These are phyloP conservation scores for Myopa testacea DNA, from an alignment of 2,888 invertebrate genomes.

Conservation along the genomic window DNA sequence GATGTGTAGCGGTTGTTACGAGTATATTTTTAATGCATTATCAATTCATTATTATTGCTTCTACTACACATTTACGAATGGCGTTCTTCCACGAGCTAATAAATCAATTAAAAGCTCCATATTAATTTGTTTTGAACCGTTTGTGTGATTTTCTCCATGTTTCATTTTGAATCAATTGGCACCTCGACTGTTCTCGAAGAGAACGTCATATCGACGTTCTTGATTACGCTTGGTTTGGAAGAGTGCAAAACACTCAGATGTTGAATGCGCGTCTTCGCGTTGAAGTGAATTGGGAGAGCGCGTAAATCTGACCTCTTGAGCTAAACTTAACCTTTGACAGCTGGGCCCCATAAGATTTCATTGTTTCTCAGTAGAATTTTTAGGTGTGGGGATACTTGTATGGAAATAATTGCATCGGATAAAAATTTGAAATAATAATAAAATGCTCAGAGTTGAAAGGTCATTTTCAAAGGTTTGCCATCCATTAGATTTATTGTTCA, in stretches of 20 bases:
- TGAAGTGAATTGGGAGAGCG: slow-evolving; percentile 6
- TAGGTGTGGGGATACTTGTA: not conserved
- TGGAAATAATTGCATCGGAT: no score
- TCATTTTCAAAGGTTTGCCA: not conserved
- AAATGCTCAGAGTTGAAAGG: not conserved
- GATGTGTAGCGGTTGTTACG: no score
- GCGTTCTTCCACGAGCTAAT: no score
- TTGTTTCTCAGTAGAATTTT: not conserved
- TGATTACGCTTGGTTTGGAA: not conserved
- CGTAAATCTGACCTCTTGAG: slow-evolving; percentile 28
- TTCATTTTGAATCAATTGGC: not conserved
- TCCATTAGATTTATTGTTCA: no score
- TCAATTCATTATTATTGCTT: no score
- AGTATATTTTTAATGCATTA: no score
- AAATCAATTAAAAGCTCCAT: no score
- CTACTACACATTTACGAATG: no score
- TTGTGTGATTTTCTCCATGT: not conserved
- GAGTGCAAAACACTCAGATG: not conserved
- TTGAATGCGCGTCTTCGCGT: slow-evolving; percentile 26
- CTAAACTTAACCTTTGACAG: slow-evolving; percentile 32
- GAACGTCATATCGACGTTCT: not conserved
- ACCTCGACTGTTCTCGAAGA: not conserved
- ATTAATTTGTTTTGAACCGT: no score
- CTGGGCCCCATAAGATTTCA: not conserved
- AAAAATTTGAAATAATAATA: no score